Conservation (phyloP, 2,888 invertebrate genomes). For the Hesperia comma region DNA sequence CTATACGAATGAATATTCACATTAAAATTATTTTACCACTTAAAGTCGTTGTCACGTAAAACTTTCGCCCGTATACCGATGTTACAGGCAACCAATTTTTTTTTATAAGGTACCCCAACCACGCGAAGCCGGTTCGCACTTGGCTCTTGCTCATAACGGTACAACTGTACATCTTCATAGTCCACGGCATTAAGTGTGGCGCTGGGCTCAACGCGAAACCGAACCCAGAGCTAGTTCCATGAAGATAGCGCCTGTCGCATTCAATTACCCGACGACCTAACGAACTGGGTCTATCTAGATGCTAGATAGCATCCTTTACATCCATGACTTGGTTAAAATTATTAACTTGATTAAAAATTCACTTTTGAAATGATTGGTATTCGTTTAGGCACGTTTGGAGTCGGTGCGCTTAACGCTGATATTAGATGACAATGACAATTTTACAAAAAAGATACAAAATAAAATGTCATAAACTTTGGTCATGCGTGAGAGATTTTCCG, state of each 20-base stretch:
- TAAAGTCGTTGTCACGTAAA: too few species aligned
- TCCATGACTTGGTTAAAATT: constrained; percentile 7
- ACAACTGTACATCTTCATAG: background rate
- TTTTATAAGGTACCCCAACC: too few species aligned
- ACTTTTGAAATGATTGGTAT: background rate
- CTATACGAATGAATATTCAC: too few species aligned
- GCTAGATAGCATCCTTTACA: constrained; percentile 25
- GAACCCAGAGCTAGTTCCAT: constrained; percentile 17
- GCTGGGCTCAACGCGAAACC: background rate
- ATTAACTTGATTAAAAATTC: background rate
- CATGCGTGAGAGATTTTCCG: too few species aligned
- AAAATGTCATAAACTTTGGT: too few species aligned
- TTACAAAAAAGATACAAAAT: too few species aligned
- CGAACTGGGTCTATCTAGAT: constrained; percentile 27
- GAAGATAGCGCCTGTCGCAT: constrained; percentile 25
- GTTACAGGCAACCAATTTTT: too few species aligned
- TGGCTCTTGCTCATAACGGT: background rate
- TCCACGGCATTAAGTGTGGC: background rate
- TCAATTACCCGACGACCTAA: constrained; percentile 28
- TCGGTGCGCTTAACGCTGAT: too few species aligned
- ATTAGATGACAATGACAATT: too few species aligned
- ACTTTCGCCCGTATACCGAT: too few species aligned
- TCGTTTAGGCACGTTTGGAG: too few species aligned
- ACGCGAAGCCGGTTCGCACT: background rate
- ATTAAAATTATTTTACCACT: too few species aligned